Evolutionary conservation across 1,140 invertebrate species (phyloP), one percentile per base, ranked within the genome.

Genomic region (Galleria mellonella): DNA sequence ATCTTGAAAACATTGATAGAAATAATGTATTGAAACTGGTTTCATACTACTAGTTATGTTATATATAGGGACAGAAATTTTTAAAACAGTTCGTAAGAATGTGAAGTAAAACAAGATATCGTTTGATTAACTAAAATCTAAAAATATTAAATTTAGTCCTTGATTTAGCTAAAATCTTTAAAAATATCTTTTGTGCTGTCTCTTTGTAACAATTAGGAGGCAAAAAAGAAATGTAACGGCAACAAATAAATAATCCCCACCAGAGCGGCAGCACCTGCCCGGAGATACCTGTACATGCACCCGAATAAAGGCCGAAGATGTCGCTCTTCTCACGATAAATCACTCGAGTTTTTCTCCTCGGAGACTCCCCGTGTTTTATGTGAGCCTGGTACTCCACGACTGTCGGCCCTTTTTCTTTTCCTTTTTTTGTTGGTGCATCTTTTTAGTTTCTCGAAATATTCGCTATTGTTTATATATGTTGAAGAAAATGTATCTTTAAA

Each of bases 271-370:
- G 62, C 71, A 72, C 72, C 67, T 72, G 67, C 67, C 45, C 43
- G 62, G 54, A 44, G 55, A 49, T 75, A 64, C 69, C 61, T 69
- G 60, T 62, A 62, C 62, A 63, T 73, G 66, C 60, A 65, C 56
- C 55, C 56, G 61, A 67, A 62, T 60, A 68, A 70, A 58, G 51
- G 49, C 58, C 56, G 63, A 67, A 67, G 73, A 70, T 77, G 78
- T 77, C 68, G 50, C 67, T 57, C 67, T 83, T 83, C 78, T 67
- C 78, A 83, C 78, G 64, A 79, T 83, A 83, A 83, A 83, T 83
- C 78, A 83, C 71, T 62, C 61, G 51, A 42, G 51, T 75, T 78
- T 78, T 74, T 73, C 62, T 69, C 60, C 62, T 56, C 59, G 43
- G 62, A 61, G 61, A 63, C 74, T 67, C 67, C 60, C 54, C 57